A percentile compares a stretch with the other conserved stretches of the same genome.
Evolutionary conservation across 1,140 invertebrate genomes (phyloP).

Genomic region (Hesperophylax magnus): DNA sequence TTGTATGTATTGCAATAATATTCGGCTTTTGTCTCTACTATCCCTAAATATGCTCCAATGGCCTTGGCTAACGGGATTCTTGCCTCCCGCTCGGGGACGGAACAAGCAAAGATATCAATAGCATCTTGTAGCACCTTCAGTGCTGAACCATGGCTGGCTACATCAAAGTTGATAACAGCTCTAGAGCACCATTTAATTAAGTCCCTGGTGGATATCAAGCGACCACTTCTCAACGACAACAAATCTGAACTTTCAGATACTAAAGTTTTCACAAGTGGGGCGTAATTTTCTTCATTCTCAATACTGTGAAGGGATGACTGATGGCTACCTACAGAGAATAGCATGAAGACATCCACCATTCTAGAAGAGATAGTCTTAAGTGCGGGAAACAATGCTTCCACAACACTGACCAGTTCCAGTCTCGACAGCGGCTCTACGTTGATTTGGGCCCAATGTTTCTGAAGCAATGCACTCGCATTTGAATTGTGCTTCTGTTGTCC

Average conservation of each 20-base stretch:
- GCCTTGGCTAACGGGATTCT: slow-evolving; percentile 79
- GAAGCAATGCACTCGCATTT: slow-evolving; percentile 76
- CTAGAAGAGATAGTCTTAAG: slow-evolving; percentile 82
- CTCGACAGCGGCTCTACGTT: slow-evolving; percentile 84
- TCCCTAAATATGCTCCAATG: slow-evolving; percentile 86
- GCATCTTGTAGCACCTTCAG: slow-evolving; percentile 90
- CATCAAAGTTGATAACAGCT: slow-evolving; percentile 81
- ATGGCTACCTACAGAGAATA: slow-evolving; percentile 82
- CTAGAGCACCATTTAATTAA: slow-evolving; percentile 93
- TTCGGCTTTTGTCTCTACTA: slow-evolving; percentile 86
- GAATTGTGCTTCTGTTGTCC: slow-evolving; percentile 78
- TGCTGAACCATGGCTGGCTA: slow-evolving; percentile 80
- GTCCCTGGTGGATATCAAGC: slow-evolving; percentile 87
- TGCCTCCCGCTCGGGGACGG: slow-evolving; percentile 75
- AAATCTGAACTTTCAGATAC: slow-evolving; percentile 51
- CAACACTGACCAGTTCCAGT: slow-evolving; percentile 79
- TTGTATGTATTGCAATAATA: slow-evolving; percentile 86
- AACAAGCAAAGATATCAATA: slow-evolving; percentile 91
- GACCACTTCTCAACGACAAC: slow-evolving; percentile 69
- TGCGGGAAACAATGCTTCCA: slow-evolving; percentile 79
- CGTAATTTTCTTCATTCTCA: slow-evolving; percentile 59
- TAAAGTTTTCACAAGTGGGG: slow-evolving; percentile 59
- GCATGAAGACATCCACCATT: slow-evolving; percentile 88
- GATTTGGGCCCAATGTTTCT: slow-evolving; percentile 87
- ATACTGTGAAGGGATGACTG: slow-evolving; percentile 65